Percentiles rank a stretch among this genome's conserved stretches.
These are phyloP conservation scores for Labeo catla DNA, from an alignment of 2,113 vertebrate genomes.

Conservation along the genomic window DNA sequence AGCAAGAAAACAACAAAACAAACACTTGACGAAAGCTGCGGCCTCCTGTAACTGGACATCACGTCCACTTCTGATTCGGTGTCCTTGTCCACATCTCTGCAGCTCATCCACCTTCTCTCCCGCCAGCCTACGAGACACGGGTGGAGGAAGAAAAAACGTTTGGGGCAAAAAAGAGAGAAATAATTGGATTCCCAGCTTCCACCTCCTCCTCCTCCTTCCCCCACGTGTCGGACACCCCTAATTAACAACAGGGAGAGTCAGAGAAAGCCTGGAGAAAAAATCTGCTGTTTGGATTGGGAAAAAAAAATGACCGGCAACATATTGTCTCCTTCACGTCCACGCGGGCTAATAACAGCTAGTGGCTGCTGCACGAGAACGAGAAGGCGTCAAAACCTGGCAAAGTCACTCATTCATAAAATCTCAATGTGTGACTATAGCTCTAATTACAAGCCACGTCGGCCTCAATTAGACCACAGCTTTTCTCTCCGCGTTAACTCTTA, in stretches of 20 bases:
- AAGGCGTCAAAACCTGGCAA: constrained; percentile 80
- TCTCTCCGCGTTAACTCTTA: constrained; percentile 78
- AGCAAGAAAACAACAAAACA: background rate
- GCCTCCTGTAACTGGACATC: constrained; percentile 9
- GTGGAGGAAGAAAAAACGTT: constrained; percentile 66
- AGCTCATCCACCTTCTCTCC: constrained; percentile 31
- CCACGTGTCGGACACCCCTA: constrained; percentile 70
- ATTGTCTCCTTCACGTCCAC: constrained; percentile 73
- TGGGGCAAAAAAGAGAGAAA: constrained; percentile 76
- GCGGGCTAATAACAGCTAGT: constrained; percentile 71
- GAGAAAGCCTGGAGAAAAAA: constrained; percentile 77
- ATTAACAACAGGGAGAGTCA: constrained; percentile 74
- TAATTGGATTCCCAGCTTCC: constrained; percentile 74
- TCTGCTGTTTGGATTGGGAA: constrained; percentile 75
- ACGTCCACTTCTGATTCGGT: background rate
- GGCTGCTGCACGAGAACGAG: constrained; percentile 79
- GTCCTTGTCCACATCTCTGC: constrained; percentile 32
- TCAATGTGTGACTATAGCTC: constrained; percentile 83
- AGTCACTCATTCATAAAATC: constrained; percentile 91
- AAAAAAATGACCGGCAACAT: constrained; percentile 76
- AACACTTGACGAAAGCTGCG: background rate
- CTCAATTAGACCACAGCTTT: constrained; percentile 79
- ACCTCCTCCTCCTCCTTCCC: constrained; percentile 59
- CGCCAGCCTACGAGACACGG: constrained; percentile 66
- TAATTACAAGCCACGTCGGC: constrained; percentile 87